Evolutionary conservation across 2,888 invertebrate species (phyloP).

Genomic region (Rotaria magnacalcarata): DNA sequence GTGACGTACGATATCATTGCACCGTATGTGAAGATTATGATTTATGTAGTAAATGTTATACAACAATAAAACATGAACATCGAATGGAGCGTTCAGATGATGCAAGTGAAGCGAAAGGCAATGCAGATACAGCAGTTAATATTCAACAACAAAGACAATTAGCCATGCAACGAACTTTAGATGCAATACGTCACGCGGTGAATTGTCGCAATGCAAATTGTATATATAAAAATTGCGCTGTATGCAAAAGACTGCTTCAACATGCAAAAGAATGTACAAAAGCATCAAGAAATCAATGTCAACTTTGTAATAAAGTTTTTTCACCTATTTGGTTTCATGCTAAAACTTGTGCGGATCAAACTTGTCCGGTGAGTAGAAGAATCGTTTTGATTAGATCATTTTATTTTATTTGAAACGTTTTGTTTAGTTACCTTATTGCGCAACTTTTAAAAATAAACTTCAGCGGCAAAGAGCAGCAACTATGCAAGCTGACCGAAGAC

Average conservation of each 20-base stretch:
- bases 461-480: constrained; percentile 6
- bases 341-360: constrained; percentile 40
- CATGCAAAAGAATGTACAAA: constrained; percentile 82
- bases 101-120: constrained; percentile 33
- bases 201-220: constrained; percentile 98
- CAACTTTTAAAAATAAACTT: not conserved
- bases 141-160: not conserved
- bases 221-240: constrained; percentile 82
- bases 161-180: constrained; percentile 12
- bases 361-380: constrained; percentile 34
- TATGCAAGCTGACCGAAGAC: constrained; percentile 4
- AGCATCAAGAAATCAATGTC: constrained; percentile 36
- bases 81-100: constrained; percentile 73
- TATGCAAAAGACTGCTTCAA: constrained; percentile 95
- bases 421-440: constrained; percentile 14
- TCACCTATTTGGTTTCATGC: constrained; percentile 40
- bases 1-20: constrained; percentile 94
- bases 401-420: not conserved
- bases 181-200: constrained; percentile 75
- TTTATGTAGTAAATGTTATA: constrained; percentile 87
- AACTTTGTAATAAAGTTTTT: constrained; percentile 38
- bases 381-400: too few species aligned
- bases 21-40: constrained; percentile 95
- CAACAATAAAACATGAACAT: constrained; percentile 87
- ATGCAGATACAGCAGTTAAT: constrained; percentile 52